Conservation (phyloP, 2,797 vertebrate genomes). For the Lepidocolaptes lacrymiger region DNA sequence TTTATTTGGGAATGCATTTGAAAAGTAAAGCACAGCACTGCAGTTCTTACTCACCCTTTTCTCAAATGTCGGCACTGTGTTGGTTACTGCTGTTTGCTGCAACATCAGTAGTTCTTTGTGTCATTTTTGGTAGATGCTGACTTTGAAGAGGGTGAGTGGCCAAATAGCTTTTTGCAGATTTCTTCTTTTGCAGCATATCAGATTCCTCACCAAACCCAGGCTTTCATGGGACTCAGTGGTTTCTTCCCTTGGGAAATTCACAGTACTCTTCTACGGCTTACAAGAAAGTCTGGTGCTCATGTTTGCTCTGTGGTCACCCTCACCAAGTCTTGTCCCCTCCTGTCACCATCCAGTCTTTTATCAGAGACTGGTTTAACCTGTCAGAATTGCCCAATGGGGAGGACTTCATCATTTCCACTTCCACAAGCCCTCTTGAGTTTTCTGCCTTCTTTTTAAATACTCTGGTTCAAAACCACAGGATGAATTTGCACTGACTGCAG, state of each 20-base stretch:
- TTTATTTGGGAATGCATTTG: neutral
- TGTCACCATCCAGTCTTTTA: neutral
- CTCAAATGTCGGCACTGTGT: neutral
- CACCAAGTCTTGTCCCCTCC: neutral
- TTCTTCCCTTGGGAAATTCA: neutral
- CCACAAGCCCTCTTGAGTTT: neutral
- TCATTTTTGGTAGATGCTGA: neutral
- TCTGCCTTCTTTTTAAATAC: neutral
- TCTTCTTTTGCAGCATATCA: neutral
- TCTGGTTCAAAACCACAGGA: neutral
- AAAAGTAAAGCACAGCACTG: conserved; percentile 28
- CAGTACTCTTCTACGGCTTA: neutral
- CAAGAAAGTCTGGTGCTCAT: neutral
- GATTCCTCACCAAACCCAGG: neutral
- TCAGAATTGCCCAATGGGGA: neutral
- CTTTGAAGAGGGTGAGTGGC: neutral
- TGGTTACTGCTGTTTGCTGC: conserved; percentile 15
- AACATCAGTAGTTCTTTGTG: neutral
- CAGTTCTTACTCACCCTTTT: neutral
- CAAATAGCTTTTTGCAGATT: neutral
- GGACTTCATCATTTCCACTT: neutral
- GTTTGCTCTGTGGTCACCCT: neutral
- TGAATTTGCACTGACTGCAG: neutral
- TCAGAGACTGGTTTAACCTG: neutral
- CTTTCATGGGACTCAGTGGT: neutral